Percentiles rank a stretch among this genome's conserved stretches.
These are phyloP conservation scores for Streptopelia turtur DNA, from an alignment of 2,797 vertebrate species.

Conservation along the genomic window DNA sequence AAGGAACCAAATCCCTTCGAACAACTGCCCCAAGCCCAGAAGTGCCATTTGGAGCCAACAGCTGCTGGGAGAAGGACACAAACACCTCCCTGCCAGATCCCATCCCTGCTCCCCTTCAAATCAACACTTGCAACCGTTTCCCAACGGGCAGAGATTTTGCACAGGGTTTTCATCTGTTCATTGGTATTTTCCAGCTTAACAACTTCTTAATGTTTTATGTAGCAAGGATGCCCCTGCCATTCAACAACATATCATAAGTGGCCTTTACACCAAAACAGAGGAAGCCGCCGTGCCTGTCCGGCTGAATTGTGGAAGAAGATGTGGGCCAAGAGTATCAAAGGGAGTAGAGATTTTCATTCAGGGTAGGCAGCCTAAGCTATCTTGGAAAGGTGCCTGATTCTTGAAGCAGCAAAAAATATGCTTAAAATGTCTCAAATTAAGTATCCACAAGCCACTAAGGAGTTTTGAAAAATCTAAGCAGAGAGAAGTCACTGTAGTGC, in stretches of 20 bases:
- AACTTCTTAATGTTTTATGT: conserved; percentile 15
- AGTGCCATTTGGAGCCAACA: conserved; percentile 25
- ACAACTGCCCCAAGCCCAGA: background rate
- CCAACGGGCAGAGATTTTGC: background rate
- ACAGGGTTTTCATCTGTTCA: background rate
- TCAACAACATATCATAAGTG: conserved; percentile 33
- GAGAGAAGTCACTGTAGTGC: background rate
- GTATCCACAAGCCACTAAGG: background rate
- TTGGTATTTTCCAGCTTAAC: background rate
- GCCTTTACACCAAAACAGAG: conserved; percentile 34
- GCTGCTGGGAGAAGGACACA: background rate
- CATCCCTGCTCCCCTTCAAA: background rate
- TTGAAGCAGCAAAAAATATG: background rate
- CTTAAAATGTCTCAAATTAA: background rate
- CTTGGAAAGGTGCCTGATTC: background rate
- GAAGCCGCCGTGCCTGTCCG: background rate
- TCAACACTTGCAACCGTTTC: background rate
- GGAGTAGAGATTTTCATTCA: background rate
- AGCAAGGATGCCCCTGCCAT: conserved; percentile 26
- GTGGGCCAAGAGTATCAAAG: background rate
- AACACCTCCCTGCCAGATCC: background rate
- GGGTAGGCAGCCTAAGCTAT: background rate
- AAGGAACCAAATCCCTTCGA: conserved; percentile 4
- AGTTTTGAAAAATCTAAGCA: background rate
- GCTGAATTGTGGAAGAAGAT: background rate